These are phyloP conservation scores for Gobio occitaniae DNA, from an alignment of 2,797 vertebrate genomes.

Conservation along the genomic window DNA sequence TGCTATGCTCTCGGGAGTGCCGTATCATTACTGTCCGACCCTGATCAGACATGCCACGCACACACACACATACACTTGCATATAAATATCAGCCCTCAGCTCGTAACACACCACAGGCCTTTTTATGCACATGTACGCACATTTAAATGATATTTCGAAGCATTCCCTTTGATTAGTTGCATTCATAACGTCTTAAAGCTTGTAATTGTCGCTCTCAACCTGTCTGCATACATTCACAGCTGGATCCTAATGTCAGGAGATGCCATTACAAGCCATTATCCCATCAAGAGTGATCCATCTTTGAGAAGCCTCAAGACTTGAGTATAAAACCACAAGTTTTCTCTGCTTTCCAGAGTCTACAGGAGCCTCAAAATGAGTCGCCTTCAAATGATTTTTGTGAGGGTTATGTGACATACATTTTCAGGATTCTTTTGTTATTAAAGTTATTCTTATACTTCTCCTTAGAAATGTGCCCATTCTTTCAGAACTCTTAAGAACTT, in stretches of 20 bases:
- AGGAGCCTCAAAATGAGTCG: not conserved
- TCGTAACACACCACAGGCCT: not conserved
- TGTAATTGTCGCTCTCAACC: constrained; percentile 45
- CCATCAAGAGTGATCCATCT: constrained; percentile 58
- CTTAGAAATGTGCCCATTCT: not conserved
- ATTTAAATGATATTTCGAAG: constrained; percentile 26
- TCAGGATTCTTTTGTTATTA: not conserved
- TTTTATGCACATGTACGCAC: constrained; percentile 11
- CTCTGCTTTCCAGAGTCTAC: not conserved
- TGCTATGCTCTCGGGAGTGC: constrained; percentile 54
- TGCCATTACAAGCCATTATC: constrained; percentile 66
- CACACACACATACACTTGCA: constrained; percentile 39
- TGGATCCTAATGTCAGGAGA: constrained; percentile 55
- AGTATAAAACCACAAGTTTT: not conserved
- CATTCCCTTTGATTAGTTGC: constrained; percentile 49
- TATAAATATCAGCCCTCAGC: constrained; percentile 34
- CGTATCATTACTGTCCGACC: constrained; percentile 55
- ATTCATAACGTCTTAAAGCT: constrained; percentile 53
- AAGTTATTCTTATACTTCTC: not conserved
- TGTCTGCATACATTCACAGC: constrained; percentile 51
- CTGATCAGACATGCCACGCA: constrained; percentile 49
- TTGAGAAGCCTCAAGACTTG: constrained; percentile 8
- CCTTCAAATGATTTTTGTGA: not conserved
- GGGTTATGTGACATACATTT: no score
- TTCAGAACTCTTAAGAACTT: constrained; percentile 19